Evolutionary conservation across 2,113 vertebrate genomes (phyloP).

Genomic region (Chamaetylas fuelleborni): DNA sequence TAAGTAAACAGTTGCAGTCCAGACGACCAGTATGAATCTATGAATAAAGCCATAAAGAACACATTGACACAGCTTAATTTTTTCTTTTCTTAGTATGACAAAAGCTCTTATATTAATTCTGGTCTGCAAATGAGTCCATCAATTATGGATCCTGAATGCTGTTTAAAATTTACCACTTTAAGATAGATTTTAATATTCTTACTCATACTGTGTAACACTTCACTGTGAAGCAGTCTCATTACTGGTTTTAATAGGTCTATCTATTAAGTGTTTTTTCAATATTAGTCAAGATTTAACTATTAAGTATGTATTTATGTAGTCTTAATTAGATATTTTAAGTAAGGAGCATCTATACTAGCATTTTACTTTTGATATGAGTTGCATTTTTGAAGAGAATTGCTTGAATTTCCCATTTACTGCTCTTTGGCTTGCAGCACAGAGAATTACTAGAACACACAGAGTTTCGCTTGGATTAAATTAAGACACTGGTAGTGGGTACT

Average conservation of each 20-base stretch:
- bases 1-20: slow-evolving; percentile 1
- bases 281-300: not conserved
- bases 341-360: not conserved
- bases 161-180: slow-evolving; percentile 1
- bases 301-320: not conserved
- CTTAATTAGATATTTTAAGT: not conserved
- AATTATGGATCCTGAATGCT: not conserved
- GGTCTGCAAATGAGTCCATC: not conserved
- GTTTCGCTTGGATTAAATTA: not conserved
- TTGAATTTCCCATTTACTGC: not conserved
- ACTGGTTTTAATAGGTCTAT: slow-evolving; percentile 5
- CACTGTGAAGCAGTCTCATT: not conserved
- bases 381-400: not conserved
- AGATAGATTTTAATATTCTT: slow-evolving; percentile 16
- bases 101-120: not conserved
- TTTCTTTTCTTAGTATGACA: not conserved
- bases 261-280: slow-evolving; percentile 4
- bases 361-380: not conserved
- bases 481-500: not conserved
- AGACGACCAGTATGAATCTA: not conserved
- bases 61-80: not conserved
- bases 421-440: not conserved
- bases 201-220: not conserved
- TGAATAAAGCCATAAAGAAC: not conserved
- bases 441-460: not conserved